phyloP scores from a whole-genome alignment of 2,797 vertebrate genomes.

The Fundulus diaphanus region DNA sequence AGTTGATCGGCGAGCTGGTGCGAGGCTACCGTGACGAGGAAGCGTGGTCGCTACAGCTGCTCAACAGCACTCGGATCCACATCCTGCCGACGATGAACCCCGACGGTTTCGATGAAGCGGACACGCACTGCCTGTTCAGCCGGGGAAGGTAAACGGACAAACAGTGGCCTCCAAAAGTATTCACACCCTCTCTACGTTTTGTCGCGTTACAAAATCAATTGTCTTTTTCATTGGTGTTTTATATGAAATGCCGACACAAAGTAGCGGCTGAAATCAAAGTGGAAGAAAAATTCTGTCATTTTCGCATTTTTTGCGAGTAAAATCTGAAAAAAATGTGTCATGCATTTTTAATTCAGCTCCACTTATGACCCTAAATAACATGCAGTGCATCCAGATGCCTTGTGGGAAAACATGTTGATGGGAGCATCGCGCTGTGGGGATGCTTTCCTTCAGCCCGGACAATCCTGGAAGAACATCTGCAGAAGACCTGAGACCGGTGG shows the following conservation, averaged over 20 bases:
- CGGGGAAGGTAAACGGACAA: conserved; percentile 82
- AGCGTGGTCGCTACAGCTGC: conserved; percentile 76
- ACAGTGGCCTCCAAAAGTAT: neutral
- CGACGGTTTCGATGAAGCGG: conserved; percentile 87
- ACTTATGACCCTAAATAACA: too few species aligned
- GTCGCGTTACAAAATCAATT: neutral
- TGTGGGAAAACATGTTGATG: too few species aligned
- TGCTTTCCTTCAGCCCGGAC: too few species aligned
- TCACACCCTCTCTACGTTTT: neutral
- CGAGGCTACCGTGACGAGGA: conserved; percentile 79
- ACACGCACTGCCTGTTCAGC: conserved; percentile 78
- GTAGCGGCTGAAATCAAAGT: neutral
- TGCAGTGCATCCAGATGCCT: too few species aligned
- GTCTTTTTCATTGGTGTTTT: neutral
- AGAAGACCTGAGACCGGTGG: too few species aligned
- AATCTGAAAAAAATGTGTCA: neutral
- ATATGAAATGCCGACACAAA: neutral
- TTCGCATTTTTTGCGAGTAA: neutral
- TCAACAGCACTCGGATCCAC: conserved; percentile 88
- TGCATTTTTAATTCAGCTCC: neutral
- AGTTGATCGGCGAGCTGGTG: conserved; percentile 88
- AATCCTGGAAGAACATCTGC: too few species aligned
- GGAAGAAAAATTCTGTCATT: neutral
- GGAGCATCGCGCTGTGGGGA: too few species aligned
- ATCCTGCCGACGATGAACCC: conserved; percentile 96